phyloP scores from a whole-genome alignment of 64 coral and sea anemone genomes.

The Anthopleura sola region DNA sequence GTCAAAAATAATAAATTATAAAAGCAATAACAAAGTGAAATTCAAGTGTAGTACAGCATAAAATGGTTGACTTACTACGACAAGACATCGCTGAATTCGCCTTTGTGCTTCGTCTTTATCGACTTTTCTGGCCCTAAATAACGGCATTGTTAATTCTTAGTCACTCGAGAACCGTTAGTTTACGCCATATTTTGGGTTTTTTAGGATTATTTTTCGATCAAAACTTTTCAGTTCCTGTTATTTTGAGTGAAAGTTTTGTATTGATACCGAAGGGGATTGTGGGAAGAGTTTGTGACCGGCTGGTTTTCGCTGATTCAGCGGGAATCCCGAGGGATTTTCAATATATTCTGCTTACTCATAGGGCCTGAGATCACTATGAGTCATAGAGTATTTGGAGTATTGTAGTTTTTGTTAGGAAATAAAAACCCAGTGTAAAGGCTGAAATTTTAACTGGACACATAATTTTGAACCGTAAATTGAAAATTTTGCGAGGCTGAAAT shows the following conservation, averaged over 20 bases:
- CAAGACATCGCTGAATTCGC: slow-evolving; percentile 64
- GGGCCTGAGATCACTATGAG: no score
- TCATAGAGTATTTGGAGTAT: no score
- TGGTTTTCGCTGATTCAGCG: neutral
- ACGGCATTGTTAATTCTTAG: slow-evolving; percentile 47
- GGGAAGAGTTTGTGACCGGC: neutral
- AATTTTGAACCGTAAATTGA: no score
- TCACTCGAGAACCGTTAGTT: neutral
- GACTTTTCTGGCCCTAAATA: slow-evolving; percentile 78
- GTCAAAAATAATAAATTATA: neutral
- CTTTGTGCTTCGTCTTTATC: slow-evolving; percentile 74
- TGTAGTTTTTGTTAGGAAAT: no score
- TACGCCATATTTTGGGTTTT: neutral
- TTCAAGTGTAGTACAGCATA: neutral
- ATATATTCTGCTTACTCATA: neutral
- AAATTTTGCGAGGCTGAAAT: no score
- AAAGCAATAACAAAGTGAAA: neutral
- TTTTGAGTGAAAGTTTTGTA: neutral
- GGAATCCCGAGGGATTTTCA: slow-evolving; percentile 1
- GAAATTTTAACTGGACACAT: no score
- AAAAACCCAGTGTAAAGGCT: no score
- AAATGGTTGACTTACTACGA: slow-evolving; percentile 50
- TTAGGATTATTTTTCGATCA: neutral
- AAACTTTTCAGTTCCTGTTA: neutral
- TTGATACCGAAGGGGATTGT: neutral